A percentile compares a stretch with the other conserved stretches of the same genome.
Conservation (phyloP, 2,797 vertebrate species). For the Tapera naevia region DNA sequence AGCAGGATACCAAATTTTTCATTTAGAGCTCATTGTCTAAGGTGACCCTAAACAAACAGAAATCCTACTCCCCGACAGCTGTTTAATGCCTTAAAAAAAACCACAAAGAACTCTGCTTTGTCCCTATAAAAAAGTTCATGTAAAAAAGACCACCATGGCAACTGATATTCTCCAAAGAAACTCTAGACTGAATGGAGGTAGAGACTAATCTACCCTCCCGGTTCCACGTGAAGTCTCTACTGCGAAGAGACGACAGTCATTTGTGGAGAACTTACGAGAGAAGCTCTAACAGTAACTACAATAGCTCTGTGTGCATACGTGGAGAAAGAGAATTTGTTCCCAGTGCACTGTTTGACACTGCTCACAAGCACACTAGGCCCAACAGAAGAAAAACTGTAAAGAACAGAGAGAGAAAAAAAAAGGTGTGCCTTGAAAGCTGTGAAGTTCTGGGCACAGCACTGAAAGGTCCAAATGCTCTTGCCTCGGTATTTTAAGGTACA, state of each 20-base stretch:
- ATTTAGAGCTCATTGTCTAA: slow-evolving; percentile 16
- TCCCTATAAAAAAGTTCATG: neutral
- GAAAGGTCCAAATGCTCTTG: neutral
- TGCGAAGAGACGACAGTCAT: neutral
- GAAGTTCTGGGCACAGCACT: neutral
- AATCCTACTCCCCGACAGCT: neutral
- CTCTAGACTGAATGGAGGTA: neutral
- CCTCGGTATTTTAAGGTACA: neutral
- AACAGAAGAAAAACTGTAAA: slow-evolving; percentile 1
- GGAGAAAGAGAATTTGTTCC: slow-evolving; percentile 11
- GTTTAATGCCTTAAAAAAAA: neutral
- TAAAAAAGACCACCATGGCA: neutral
- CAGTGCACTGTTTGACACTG: neutral
- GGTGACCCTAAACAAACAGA: neutral
- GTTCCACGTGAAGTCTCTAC: neutral
- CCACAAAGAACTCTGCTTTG: neutral
- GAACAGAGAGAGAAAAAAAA: neutral
- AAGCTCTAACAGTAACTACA: slow-evolving; percentile 14
- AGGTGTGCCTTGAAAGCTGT: neutral
- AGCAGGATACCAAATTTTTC: neutral
- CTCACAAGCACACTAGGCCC: neutral
- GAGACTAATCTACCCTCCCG: neutral
- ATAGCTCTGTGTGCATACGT: neutral
- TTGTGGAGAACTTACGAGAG: neutral
- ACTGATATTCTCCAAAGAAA: neutral